phyloP scores from a whole-genome alignment of 2,888 invertebrate species.

The Drymonia ruficornis region DNA sequence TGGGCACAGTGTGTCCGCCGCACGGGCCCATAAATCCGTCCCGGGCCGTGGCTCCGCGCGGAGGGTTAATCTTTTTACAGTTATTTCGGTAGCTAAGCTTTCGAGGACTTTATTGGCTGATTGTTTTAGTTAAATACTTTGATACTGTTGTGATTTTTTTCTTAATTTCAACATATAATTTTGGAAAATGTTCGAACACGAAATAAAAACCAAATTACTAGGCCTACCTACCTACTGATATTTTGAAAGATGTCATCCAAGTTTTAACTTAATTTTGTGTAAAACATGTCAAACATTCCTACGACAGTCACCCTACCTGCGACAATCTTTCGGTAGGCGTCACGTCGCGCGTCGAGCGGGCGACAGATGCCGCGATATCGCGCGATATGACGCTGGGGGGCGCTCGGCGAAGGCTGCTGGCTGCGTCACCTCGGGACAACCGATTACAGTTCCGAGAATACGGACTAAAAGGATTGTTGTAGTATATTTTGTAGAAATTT shows the following conservation, averaged over 20 bases:
- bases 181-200: no score
- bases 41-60: conserved; percentile 27
- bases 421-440: background rate
- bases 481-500: no score
- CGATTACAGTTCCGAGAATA: background rate
- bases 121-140: conserved; percentile 9
- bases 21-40: conserved; percentile 28
- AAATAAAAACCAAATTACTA: no score
- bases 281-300: background rate
- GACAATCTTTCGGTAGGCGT: background rate
- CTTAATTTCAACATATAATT: background rate
- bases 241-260: no score
- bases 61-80: conserved; percentile 37
- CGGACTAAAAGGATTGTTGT: no score
- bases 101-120: conserved; percentile 15
- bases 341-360: background rate
- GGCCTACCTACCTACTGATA: no score
- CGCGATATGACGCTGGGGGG: background rate
- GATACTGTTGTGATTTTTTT: background rate
- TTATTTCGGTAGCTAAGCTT: conserved; percentile 31
- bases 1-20: background rate
- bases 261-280: no score
- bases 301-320: conserved; percentile 1
- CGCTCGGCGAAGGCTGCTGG: background rate
- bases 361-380: background rate